Evolutionary conservation across 2,113 vertebrate species (phyloP).

Genomic region (Sapajus apella): DNA sequence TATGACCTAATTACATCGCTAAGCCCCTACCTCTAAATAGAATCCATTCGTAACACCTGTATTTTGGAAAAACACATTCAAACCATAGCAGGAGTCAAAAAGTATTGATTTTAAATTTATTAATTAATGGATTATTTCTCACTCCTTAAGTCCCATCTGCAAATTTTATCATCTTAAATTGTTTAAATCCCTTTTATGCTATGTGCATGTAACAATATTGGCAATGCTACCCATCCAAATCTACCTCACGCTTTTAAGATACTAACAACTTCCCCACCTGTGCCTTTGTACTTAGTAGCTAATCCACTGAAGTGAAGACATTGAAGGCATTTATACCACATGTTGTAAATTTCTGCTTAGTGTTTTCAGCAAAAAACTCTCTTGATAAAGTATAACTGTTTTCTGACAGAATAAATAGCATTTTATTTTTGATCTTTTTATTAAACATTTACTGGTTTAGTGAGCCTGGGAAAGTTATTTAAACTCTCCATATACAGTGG

Average conservation of each 20-base stretch:
- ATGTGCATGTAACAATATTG: background rate
- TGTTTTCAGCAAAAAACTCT: background rate
- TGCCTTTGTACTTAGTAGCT: background rate
- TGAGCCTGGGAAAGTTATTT: background rate
- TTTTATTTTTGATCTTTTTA: background rate
- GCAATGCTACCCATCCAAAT: background rate
- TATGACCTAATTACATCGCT: background rate
- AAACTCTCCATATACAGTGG: background rate
- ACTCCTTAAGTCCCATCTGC: background rate
- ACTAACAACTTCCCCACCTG: background rate
- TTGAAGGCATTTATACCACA: background rate
- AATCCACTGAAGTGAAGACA: background rate
- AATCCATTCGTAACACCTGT: background rate
- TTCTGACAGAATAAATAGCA: constrained; percentile 2
- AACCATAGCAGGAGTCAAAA: background rate
- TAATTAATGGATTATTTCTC: background rate
- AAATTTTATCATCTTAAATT: background rate
- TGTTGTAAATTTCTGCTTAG: background rate
- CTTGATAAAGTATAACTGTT: background rate
- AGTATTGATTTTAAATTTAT: background rate
- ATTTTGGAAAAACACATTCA: background rate
- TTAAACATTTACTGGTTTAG: background rate
- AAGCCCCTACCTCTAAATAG: no score
- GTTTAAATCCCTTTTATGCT: background rate
- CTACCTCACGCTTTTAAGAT: background rate